These are phyloP conservation scores for Austrolebias charrua DNA, from an alignment of 2,797 vertebrate species.

Conservation along the genomic window DNA sequence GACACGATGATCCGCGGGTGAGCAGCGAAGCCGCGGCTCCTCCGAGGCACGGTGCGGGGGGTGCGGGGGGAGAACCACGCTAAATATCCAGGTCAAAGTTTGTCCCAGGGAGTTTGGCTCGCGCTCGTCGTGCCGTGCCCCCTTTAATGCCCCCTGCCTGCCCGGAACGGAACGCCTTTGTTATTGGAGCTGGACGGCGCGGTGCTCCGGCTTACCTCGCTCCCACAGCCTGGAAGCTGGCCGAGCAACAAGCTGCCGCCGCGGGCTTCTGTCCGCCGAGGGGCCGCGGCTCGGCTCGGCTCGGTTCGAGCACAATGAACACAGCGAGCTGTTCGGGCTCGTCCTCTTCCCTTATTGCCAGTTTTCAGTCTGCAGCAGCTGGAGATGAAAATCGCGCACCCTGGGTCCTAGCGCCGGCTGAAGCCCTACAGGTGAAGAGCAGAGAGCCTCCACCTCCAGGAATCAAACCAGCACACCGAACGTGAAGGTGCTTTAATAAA, in stretches of 20 bases:
- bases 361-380: slow-evolving; percentile 87
- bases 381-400: slow-evolving; percentile 86
- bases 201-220: slow-evolving; percentile 85
- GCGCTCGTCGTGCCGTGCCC: slow-evolving; percentile 83
- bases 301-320: slow-evolving; percentile 65
- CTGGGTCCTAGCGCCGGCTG: slow-evolving; percentile 86
- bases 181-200: slow-evolving; percentile 86
- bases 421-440: slow-evolving; percentile 82
- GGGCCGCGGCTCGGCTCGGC: too few species aligned
- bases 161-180: slow-evolving; percentile 87
- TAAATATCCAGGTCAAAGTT: slow-evolving; percentile 80
- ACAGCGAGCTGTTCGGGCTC: slow-evolving; percentile 79
- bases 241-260: slow-evolving; percentile 75
- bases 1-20: slow-evolving; percentile 67
- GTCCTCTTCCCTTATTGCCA: slow-evolving; percentile 86
- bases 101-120: slow-evolving; percentile 80
- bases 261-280: slow-evolving; percentile 26
- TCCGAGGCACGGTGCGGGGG: slow-evolving; percentile 33
- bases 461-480: too few species aligned
- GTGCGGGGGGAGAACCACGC: slow-evolving; percentile 40
- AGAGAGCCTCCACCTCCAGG: too few species aligned
- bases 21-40: slow-evolving; percentile 49
- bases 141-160: slow-evolving; percentile 85
- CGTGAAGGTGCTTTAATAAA: too few species aligned
- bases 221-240: slow-evolving; percentile 67